These are phyloP conservation scores for Glandiceps talaboti DNA, from an alignment of 53 echinoderm and acorn worm genomes.

Conservation along the genomic window DNA sequence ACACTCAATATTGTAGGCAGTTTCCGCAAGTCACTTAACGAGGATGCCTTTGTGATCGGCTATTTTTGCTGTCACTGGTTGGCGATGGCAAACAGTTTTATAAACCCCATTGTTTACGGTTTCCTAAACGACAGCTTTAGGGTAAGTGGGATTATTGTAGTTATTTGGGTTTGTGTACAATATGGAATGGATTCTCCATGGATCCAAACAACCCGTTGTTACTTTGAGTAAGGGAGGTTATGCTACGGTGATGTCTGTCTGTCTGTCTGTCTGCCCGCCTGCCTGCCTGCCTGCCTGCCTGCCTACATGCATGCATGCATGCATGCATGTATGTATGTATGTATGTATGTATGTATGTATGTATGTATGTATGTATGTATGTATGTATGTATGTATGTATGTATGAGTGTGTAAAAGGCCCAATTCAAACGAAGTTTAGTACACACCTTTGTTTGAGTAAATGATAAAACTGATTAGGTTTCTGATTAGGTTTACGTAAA, in stretches of 20 bases:
- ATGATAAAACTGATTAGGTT: too few species aligned
- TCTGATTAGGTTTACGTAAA: too few species aligned
- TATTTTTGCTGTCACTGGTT: not conserved
- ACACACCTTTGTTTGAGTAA: too few species aligned
- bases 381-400: not conserved
- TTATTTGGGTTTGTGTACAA: not conserved
- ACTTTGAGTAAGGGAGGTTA: too few species aligned
- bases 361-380: not conserved
- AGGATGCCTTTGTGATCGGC: not conserved
- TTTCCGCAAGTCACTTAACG: not conserved
- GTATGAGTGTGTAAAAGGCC: not conserved
- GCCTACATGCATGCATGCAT: not conserved
- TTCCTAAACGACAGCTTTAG: not conserved
- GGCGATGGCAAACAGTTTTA: not conserved
- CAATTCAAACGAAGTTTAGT: too few species aligned
- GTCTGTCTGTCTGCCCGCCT: not conserved
- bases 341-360: too few species aligned
- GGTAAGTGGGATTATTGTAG: too few species aligned
- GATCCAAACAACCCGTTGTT: too few species aligned
- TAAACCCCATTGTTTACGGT: not conserved
- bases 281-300: not conserved
- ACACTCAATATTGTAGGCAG: not conserved
- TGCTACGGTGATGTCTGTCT: too few species aligned
- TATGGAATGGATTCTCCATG: too few species aligned
- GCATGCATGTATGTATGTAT: not conserved